Percentiles rank a stretch among this genome's conserved stretches.
phyloP scores from a whole-genome alignment of 1,140 invertebrate genomes.

The Myzus persicae region DNA sequence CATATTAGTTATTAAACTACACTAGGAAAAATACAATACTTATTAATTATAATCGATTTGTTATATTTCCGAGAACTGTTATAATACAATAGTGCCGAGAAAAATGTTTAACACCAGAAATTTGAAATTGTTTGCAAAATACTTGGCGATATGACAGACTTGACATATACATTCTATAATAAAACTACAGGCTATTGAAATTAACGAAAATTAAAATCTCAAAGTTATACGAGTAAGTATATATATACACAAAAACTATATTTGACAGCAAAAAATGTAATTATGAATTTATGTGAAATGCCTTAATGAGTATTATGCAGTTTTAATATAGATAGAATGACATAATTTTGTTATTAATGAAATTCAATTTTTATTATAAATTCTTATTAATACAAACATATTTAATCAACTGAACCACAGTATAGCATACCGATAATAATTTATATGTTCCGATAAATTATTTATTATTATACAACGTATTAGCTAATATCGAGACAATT shows the following conservation, averaged over 20 bases:
- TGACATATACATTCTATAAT: conserved; percentile 17
- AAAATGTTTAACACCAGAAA: conserved; percentile 1
- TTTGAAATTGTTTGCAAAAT: conserved; percentile 28
- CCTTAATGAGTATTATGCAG: neutral
- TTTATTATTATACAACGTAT: neutral
- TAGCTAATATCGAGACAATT: conserved; percentile 16
- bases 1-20: neutral
- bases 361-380: neutral
- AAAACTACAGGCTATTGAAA: neutral
- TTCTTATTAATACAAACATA: neutral
- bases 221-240: neutral
- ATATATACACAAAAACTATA: neutral
- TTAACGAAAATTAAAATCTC: neutral
- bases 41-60: neutral
- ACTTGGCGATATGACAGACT: conserved; percentile 35
- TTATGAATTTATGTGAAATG: neutral
- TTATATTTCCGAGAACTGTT: neutral
- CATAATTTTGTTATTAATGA: neutral
- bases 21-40: neutral
- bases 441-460: neutral
- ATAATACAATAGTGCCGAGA: neutral
- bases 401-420: neutral
- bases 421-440: neutral
- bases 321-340: neutral
- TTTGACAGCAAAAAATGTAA: neutral